Evolutionary conservation across 2,888 invertebrate species (phyloP).

Genomic region (Branchinecta sandiegonensis): DNA sequence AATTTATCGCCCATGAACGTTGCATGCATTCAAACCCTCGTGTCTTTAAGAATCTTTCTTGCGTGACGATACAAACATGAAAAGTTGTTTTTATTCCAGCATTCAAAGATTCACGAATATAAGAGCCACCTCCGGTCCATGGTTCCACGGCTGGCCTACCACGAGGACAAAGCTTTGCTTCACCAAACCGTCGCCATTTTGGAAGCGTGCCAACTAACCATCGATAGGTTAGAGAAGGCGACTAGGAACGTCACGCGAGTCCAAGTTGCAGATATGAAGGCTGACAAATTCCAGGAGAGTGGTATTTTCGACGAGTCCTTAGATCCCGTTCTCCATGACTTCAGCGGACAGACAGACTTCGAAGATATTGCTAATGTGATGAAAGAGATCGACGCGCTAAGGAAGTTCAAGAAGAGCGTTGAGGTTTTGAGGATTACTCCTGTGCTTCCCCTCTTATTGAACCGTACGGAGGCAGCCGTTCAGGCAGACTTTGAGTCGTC

Average conservation of each 20-base stretch:
- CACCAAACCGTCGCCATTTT: conserved; percentile 14
- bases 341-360: not conserved
- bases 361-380: conserved; percentile 2
- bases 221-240: not conserved
- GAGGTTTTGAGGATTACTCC: conserved; percentile 1
- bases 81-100: not conserved
- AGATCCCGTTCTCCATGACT: not conserved
- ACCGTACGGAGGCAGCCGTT: not conserved
- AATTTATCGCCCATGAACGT: no score
- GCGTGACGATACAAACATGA: no score
- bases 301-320: conserved; percentile 8
- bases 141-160: conserved; percentile 4
- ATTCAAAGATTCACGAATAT: conserved; percentile 6
- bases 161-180: not conserved
- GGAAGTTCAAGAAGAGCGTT: conserved; percentile 4
- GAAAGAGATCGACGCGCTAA: conserved; percentile 4
- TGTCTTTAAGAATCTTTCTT: no score
- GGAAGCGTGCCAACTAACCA: conserved; percentile 7
- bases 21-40: no score
- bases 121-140: conserved; percentile 2
- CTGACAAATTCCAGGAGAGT: conserved; percentile 1
- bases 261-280: not conserved
- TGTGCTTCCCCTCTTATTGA: not conserved
- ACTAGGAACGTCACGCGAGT: conserved; percentile 2
- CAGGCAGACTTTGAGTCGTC: not conserved